Evolutionary conservation across 2,797 vertebrate genomes (phyloP).

Genomic region (Malacoraja senta): DNA sequence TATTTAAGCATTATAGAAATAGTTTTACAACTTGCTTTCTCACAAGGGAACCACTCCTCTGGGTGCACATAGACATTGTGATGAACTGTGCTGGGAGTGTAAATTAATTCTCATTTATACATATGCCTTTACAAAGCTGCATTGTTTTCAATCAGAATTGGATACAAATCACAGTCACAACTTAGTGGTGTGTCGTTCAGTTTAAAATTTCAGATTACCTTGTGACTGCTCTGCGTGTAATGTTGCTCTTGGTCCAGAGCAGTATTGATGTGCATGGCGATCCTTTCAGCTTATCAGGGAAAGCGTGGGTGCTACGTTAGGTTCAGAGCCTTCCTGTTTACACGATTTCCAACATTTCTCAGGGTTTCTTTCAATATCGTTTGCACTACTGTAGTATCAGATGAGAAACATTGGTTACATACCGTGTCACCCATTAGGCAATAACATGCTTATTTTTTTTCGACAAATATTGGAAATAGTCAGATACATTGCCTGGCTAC

Average conservation of each 20-base stretch:
- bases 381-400: neutral
- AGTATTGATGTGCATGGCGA: neutral
- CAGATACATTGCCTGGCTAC: neutral
- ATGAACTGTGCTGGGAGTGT: neutral
- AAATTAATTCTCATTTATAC: neutral
- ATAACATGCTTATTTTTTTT: neutral
- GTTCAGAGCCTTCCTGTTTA: neutral
- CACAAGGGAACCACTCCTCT: neutral
- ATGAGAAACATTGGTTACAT: neutral
- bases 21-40: neutral
- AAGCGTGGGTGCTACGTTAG: neutral
- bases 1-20: neutral
- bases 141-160: neutral
- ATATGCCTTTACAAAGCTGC: neutral
- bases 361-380: neutral
- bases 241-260: neutral
- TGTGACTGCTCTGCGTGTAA: neutral
- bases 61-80: neutral
- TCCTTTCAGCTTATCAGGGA: neutral
- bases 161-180: neutral
- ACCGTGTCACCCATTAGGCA: neutral
- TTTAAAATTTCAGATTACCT: neutral
- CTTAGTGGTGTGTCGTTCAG: neutral
- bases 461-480: neutral
- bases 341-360: slow-evolving; percentile 7